phyloP scores from a whole-genome alignment of 2,113 vertebrate species.

The Hymenochirus boettgeri region DNA sequence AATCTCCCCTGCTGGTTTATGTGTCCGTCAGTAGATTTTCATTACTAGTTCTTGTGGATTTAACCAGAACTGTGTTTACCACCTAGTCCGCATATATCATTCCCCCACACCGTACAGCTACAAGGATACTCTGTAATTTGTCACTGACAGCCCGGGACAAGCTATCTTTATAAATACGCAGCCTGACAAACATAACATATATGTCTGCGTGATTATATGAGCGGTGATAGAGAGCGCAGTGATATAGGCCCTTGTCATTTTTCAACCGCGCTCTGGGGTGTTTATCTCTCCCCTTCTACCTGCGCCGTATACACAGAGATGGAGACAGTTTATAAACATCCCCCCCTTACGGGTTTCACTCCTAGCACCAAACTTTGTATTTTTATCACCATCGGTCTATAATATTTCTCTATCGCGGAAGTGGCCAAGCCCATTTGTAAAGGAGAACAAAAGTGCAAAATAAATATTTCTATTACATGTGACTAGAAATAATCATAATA shows the following conservation, averaged over 20 bases:
- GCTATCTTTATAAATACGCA: conserved; percentile 40
- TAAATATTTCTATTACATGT: no score
- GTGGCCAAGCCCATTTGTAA: no score
- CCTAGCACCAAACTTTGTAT: no score
- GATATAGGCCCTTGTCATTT: conserved; percentile 27
- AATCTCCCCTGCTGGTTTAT: conserved; percentile 9
- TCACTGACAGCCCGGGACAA: conserved; percentile 27
- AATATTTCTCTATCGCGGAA: no score
- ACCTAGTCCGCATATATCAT: conserved; percentile 32
- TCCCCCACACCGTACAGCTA: conserved; percentile 25
- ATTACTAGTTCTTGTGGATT: conserved; percentile 27
- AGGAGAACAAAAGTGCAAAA: no score
- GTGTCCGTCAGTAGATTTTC: conserved; percentile 21
- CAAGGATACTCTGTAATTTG: conserved; percentile 34
- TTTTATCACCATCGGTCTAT: no score
- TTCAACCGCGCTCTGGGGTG: neutral
- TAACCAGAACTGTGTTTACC: conserved; percentile 17
- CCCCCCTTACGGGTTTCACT: no score
- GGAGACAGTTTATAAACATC: neutral
- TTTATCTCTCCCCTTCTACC: conserved; percentile 23
- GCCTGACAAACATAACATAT: conserved; percentile 38
- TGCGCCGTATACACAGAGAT: neutral
- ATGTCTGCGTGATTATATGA: conserved; percentile 37
- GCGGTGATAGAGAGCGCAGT: no score
- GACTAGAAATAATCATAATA: no score